Conservation (phyloP, 2,888 invertebrate species). For the Artemia sinica region DNA sequence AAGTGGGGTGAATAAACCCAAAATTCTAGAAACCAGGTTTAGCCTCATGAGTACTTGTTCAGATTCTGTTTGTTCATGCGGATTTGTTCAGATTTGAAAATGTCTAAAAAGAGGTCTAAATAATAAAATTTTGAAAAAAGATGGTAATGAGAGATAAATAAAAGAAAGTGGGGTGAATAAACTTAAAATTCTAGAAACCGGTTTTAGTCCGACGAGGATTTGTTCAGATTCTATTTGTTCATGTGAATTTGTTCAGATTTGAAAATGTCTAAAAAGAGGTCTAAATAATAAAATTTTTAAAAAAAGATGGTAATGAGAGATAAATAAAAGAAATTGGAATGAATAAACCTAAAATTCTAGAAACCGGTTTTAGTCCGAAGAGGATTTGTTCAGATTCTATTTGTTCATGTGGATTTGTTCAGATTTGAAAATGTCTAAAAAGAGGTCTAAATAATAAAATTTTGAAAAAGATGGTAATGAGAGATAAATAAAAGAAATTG, state of each 20-base stretch:
- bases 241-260: no score
- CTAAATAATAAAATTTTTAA: no score
- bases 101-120: slow-evolving; percentile 39
- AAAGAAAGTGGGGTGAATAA: no score
- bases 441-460: neutral
- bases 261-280: no score
- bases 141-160: no score
- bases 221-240: no score
- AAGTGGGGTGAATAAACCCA: slow-evolving; percentile 36
- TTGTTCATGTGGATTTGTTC: no score
- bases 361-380: slow-evolving; percentile 72
- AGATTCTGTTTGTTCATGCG: slow-evolving; percentile 76
- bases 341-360: slow-evolving; percentile 53
- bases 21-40: slow-evolving; percentile 79
- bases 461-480: neutral
- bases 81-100: slow-evolving; percentile 98
- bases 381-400: slow-evolving; percentile 83
- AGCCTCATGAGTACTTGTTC: slow-evolving; percentile 74
- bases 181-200: no score
- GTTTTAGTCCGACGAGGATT: slow-evolving; percentile 27
- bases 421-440: slow-evolving; percentile 79
- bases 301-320: no score
- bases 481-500: no score
- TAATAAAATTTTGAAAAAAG: neutral
- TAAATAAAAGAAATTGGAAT: no score